Conservation (phyloP, 2,888 invertebrate species). For the Syritta pipiens region DNA sequence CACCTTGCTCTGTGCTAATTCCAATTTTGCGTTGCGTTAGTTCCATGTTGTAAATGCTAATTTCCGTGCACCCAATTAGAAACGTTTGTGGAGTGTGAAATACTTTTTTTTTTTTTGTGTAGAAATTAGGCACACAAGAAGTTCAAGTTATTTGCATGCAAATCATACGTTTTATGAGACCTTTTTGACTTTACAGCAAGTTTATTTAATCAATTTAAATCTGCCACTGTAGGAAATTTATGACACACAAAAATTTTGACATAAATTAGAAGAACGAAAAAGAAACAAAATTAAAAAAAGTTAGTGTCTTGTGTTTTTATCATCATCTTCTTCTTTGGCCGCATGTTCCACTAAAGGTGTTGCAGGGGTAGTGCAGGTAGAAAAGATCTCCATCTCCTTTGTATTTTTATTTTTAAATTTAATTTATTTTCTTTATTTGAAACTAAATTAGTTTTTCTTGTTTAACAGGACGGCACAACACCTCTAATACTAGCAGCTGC, state of each 20-base stretch:
- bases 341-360: too few species aligned
- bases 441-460: slow-evolving; percentile 17
- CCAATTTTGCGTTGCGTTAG: slow-evolving; percentile 8
- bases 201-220: too few species aligned
- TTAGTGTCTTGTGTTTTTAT: too few species aligned
- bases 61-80: slow-evolving; percentile 59
- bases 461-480: slow-evolving; percentile 94
- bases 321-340: too few species aligned
- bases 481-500: slow-evolving; percentile 95
- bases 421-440: background rate
- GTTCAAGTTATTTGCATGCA: slow-evolving; percentile 41
- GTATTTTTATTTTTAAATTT: too few species aligned
- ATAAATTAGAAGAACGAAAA: too few species aligned
- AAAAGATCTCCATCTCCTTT: too few species aligned
- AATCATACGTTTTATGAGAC: slow-evolving; percentile 26
- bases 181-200: slow-evolving; percentile 36
- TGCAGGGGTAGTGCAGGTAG: too few species aligned
- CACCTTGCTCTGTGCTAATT: slow-evolving; percentile 20
- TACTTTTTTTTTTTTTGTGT: slow-evolving; percentile 4
- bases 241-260: too few species aligned
- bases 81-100: slow-evolving; percentile 53
- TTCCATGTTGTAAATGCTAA: slow-evolving; percentile 43
- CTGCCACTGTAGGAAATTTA: too few species aligned
- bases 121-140: slow-evolving; percentile 21
- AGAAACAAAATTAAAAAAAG: too few species aligned